phyloP scores from a whole-genome alignment of 1,140 invertebrate species.

The Brevipalpus yothersi region DNA sequence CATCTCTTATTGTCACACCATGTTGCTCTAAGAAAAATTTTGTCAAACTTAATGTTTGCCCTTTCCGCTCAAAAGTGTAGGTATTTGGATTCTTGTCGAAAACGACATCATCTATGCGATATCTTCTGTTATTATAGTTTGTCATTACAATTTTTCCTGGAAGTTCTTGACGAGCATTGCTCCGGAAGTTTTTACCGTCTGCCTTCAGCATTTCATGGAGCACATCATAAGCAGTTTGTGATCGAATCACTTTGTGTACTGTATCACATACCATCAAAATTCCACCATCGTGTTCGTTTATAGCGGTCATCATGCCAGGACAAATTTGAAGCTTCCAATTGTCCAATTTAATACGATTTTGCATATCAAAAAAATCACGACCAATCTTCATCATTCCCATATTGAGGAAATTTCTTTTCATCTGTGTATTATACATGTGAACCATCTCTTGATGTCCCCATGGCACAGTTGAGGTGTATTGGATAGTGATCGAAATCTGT shows the following conservation, averaged over 20 bases:
- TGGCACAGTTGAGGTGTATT: neutral
- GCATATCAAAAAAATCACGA: constrained; percentile 1
- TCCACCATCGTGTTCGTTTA: constrained; percentile 42
- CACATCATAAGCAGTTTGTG: constrained; percentile 10
- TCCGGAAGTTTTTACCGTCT: neutral
- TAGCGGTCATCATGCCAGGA: constrained; percentile 34
- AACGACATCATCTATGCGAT: constrained; percentile 24
- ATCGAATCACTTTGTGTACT: constrained; percentile 41
- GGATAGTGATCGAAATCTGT: neutral
- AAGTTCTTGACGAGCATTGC: constrained; percentile 1
- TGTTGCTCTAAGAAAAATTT: constrained; percentile 22
- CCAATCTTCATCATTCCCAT: neutral
- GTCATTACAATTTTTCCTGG: constrained; percentile 20
- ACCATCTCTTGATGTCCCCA: constrained; percentile 1
- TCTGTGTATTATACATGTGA: neutral
- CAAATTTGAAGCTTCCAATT: constrained; percentile 11
- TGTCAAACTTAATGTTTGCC: constrained; percentile 13
- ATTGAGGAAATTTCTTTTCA: neutral
- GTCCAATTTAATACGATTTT: neutral
- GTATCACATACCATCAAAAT: constrained; percentile 48
- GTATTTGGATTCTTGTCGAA: no score
- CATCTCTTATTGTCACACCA: constrained; percentile 14
- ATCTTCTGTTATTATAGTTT: constrained; percentile 26
- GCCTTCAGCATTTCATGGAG: no score
- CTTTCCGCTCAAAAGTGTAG: constrained; percentile 16